These are phyloP conservation scores for Helarctos malayanus DNA, from an alignment of 2,797 vertebrate genomes.

Conservation along the genomic window DNA sequence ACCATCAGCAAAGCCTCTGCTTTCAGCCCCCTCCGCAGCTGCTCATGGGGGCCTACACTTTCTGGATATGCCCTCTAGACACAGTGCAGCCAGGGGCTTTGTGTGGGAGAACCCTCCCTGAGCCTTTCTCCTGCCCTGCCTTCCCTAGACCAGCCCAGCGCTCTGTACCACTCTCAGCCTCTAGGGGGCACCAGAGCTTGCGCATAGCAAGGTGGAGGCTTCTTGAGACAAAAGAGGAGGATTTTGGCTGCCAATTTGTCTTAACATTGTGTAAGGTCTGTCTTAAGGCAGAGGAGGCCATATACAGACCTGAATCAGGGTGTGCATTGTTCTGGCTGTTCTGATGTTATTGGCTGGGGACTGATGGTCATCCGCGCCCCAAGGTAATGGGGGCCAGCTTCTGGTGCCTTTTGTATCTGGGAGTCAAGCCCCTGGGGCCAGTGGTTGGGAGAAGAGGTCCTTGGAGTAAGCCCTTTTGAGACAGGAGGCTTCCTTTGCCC, in stretches of 20 bases:
- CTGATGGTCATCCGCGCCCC: background rate
- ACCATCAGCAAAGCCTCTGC: background rate
- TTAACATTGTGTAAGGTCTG: conserved; percentile 77
- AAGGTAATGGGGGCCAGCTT: background rate
- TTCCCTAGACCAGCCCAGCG: background rate
- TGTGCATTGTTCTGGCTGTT: conserved; percentile 23
- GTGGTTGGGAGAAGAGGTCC: background rate
- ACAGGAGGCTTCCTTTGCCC: background rate
- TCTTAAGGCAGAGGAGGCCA: conserved; percentile 65
- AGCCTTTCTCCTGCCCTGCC: background rate
- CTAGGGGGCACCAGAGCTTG: conserved; percentile 83
- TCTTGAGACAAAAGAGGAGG: conserved; percentile 84
- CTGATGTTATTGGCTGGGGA: background rate
- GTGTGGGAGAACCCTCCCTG: conserved; percentile 10
- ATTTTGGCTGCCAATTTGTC: conserved; percentile 76
- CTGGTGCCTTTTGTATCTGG: background rate
- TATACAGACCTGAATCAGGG: background rate
- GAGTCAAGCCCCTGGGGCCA: background rate
- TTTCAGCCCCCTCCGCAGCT: accelerated
- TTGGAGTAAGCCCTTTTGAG: background rate
- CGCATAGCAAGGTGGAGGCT: conserved; percentile 28
- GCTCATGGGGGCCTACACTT: background rate
- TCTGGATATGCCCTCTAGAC: background rate
- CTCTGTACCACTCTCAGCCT: conserved; percentile 56
- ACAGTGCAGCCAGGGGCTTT: conserved; percentile 43